phyloP scores from a whole-genome alignment of 2,888 invertebrate genomes.

The Andrena dorsata region DNA sequence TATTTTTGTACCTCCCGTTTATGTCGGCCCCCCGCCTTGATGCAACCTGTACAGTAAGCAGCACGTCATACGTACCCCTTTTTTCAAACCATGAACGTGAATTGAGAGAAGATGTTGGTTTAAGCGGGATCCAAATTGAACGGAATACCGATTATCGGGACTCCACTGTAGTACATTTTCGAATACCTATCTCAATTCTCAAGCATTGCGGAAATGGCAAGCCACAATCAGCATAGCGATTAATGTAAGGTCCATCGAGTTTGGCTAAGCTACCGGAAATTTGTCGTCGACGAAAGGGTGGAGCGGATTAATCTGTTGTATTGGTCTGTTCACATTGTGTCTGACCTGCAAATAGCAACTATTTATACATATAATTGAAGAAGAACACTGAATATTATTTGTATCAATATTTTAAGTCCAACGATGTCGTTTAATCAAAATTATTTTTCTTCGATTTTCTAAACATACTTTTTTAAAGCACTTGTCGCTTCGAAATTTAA shows the following conservation, averaged over 20 bases:
- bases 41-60: too few relatives aligned
- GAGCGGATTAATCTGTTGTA: constrained; percentile 35
- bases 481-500: too few relatives aligned
- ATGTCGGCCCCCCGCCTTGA: too few relatives aligned
- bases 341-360: neutral
- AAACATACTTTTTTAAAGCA: neutral
- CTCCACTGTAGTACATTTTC: neutral
- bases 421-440: neutral
- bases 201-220: constrained; percentile 4
- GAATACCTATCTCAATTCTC: neutral
- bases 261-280: constrained; percentile 43
- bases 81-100: neutral
- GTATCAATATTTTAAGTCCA: neutral
- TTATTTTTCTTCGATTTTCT: neutral
- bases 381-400: neutral
- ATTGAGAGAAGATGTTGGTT: neutral
- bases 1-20: too few relatives aligned
- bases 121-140: neutral
- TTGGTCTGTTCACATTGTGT: constrained; percentile 25
- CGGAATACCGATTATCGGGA: neutral
- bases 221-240: constrained; percentile 21
- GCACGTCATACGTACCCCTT: neutral
- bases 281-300: constrained; percentile 22
- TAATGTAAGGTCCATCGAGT: neutral
- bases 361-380: neutral